Evolutionary conservation across 2,797 vertebrate species (phyloP).

Genomic region (Fistularia commersonii): DNA sequence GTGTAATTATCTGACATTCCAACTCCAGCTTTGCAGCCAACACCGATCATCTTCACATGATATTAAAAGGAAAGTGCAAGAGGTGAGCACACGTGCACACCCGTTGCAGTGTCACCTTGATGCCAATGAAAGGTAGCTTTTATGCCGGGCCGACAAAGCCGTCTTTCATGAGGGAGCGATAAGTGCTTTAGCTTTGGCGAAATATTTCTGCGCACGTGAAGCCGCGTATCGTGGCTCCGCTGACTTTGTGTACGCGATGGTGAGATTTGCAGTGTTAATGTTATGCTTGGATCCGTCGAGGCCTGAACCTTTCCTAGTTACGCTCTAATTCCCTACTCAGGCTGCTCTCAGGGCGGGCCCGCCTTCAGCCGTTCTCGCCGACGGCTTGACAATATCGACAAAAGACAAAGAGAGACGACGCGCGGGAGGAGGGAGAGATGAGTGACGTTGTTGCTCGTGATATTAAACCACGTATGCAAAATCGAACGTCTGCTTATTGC

Average conservation of each 20-base stretch:
- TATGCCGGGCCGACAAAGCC: background rate
- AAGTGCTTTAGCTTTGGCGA: constrained; percentile 6
- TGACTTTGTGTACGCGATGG: constrained; percentile 19
- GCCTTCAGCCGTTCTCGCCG: constrained; percentile 8
- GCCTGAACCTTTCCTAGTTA: constrained; percentile 37
- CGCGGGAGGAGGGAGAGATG: constrained; percentile 24
- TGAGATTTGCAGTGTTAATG: constrained; percentile 38
- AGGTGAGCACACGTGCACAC: background rate
- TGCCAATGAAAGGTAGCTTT: background rate
- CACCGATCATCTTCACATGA: background rate
- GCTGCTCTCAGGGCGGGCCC: constrained; percentile 29
- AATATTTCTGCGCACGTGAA: constrained; percentile 15
- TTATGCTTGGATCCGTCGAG: constrained; percentile 45
- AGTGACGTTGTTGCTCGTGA: constrained; percentile 40
- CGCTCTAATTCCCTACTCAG: constrained; percentile 34
- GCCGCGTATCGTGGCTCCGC: constrained; percentile 11
- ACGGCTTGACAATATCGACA: constrained; percentile 25
- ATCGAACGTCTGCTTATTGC: constrained; percentile 43
- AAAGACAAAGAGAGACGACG: constrained; percentile 11
- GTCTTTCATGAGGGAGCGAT: background rate
- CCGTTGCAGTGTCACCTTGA: background rate
- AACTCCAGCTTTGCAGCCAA: background rate
- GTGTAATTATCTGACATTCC: background rate
- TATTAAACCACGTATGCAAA: constrained; percentile 74
- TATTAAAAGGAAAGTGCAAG: background rate